Base-by-base conservation (phyloP, 1,140 invertebrate species). In the Drosophila yakuba region DNA sequence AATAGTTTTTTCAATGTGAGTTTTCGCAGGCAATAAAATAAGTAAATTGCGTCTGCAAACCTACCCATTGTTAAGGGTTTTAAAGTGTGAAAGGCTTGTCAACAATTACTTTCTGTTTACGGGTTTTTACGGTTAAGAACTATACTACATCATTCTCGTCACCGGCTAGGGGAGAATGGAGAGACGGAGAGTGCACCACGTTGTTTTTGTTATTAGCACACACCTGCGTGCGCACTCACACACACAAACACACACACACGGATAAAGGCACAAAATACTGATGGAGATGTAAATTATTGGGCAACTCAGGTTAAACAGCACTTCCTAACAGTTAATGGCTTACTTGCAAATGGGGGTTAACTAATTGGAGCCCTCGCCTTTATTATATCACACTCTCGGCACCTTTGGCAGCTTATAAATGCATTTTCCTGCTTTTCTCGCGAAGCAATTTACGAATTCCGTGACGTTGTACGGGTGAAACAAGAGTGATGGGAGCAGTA, bases 401-500 rank as follows among this genome's bases (percentile, higher is more conserved):
- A 51, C 48, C 35, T 68, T 32, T 73, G 50, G 35, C 72, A 56
- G 45, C 39, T 55, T 64, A 67, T 52, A 55, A 60, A 45, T 59
- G 55, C 78, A 86, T 86, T 66, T 60, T 76, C 32, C 32, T 25
- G 25, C 52, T 51, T 67, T 69, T 58, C 61, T 77, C 62, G 67
- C 68, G 76, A 47, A 72, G 60, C 58, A 78, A 85, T 80, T 85
- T 79, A 83, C 82, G 68, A 57, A 66, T 86, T 85, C 74, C 74
- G 64, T 85, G 81, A 85, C 82, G 81, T 75, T 66, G 73, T 36
- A 57, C 60, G 72, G 48, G n/a, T 25, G 28, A 55, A 56, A 36
- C n/a, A 39, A 55, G 25, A 45, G 43, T n/a, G 36, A 41, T 12
- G 25, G 15, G 7, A 15, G 36, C 45, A 66, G 45, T 45, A 8